Evolutionary conservation across 2,113 vertebrate species (phyloP).

Genomic region (Pontoporia blainvillei): DNA sequence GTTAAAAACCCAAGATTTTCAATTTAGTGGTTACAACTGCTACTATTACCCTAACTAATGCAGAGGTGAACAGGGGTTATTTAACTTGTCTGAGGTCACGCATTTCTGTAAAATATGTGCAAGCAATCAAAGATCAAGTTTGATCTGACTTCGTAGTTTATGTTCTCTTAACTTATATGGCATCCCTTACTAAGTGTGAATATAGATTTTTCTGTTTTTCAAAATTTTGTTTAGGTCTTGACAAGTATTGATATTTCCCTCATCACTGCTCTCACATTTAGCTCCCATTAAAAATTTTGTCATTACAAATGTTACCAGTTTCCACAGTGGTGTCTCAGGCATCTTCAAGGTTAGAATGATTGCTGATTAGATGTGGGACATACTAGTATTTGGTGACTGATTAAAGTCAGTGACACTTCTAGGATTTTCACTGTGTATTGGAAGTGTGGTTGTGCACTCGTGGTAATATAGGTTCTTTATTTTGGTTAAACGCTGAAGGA

Average conservation of each 20-base stretch:
- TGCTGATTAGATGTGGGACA: too few relatives aligned
- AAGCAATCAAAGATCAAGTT: background rate
- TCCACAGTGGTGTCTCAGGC: background rate
- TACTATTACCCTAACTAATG: background rate
- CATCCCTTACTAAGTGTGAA: background rate
- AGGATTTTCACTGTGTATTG: too few relatives aligned
- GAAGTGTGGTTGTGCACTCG: too few relatives aligned
- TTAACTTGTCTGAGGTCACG: background rate
- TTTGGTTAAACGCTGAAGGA: too few relatives aligned
- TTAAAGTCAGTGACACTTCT: too few relatives aligned
- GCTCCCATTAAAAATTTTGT: background rate
- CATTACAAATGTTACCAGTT: background rate
- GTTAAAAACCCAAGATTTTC: background rate
- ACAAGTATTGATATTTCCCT: background rate
- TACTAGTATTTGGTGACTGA: too few relatives aligned
- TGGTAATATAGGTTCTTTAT: too few relatives aligned
- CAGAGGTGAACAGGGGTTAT: background rate
- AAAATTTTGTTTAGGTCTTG: background rate
- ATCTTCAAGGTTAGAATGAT: too few relatives aligned
- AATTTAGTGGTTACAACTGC: background rate
- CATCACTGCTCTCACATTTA: background rate
- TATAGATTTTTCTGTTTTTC: background rate
- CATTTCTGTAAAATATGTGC: background rate
- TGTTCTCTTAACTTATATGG: background rate
- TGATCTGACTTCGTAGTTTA: background rate